These are phyloP conservation scores for Percina caprodes DNA, from an alignment of 2,113 vertebrate species.

Conservation along the genomic window DNA sequence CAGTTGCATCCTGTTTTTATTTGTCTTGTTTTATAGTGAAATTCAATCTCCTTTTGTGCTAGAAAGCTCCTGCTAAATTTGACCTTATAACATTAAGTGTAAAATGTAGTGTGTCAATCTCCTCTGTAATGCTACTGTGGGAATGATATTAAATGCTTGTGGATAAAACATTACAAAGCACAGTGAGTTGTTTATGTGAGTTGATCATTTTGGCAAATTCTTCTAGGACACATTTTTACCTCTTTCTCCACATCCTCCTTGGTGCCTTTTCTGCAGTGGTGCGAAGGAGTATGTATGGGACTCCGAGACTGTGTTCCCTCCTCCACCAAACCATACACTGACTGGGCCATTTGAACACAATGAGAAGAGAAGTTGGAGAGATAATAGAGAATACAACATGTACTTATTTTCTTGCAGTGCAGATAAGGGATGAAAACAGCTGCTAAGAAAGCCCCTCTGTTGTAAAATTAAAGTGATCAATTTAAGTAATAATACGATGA, in stretches of 20 bases:
- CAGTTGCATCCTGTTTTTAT: not conserved
- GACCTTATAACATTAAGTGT: not conserved
- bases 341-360: conserved; percentile 79
- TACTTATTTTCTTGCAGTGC: not conserved
- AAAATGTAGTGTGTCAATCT: not conserved
- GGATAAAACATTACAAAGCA: not conserved
- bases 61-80: conserved; percentile 4
- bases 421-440: not conserved
- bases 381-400: not conserved
- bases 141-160: conserved; percentile 9
- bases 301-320: conserved; percentile 92
- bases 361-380: not conserved
- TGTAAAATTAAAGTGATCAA: not conserved
- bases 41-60: not conserved
- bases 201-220: not conserved
- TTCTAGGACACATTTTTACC: conserved; percentile 70
- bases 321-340: conserved; percentile 93
- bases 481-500: not conserved
- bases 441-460: not conserved
- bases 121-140: not conserved
- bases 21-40: not conserved
- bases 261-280: conserved; percentile 90
- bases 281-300: conserved; percentile 89
- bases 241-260: conserved; percentile 96
- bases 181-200: not conserved